A percentile compares a stretch with the other conserved stretches of the same genome.
phyloP scores from a whole-genome alignment of 1,140 invertebrate genomes.

The Trachymyrmex septentrionalis region DNA sequence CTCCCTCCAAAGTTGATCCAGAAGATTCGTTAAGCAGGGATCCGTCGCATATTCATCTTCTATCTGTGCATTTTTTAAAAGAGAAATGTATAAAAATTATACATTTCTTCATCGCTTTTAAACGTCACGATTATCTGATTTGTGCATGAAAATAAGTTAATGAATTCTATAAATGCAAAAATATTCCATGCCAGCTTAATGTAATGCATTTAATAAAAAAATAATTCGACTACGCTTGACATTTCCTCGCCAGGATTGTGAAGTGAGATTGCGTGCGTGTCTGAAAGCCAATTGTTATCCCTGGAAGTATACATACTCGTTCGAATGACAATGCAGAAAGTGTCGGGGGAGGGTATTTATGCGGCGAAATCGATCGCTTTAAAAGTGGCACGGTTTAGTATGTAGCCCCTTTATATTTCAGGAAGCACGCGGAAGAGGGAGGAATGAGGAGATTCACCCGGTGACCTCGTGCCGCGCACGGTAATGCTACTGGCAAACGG shows the following conservation, averaged over 20 bases:
- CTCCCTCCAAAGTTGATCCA: not conserved
- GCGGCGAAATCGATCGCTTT: constrained; percentile 27
- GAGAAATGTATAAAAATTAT: not conserved
- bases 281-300: not conserved
- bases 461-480: constrained; percentile 75
- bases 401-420: constrained; percentile 50
- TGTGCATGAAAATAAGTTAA: not conserved
- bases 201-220: not conserved
- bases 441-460: constrained; percentile 76
- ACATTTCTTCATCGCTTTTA: not conserved
- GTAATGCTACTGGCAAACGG: constrained; percentile 84
- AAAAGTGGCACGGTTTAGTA: constrained; percentile 28
- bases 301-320: not conserved
- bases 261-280: not conserved
- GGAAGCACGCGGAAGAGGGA: constrained; percentile 63
- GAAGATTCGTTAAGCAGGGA: not conserved
- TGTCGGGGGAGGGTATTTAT: not conserved
- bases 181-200: not conserved
- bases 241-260: not conserved
- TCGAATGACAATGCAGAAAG: not conserved
- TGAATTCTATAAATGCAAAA: not conserved
- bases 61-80: not conserved
- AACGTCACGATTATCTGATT: not conserved
- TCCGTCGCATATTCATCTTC: not conserved
- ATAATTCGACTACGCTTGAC: not conserved